Conservation (phyloP, 1,140 invertebrate genomes). For the Bombus confusus region DNA sequence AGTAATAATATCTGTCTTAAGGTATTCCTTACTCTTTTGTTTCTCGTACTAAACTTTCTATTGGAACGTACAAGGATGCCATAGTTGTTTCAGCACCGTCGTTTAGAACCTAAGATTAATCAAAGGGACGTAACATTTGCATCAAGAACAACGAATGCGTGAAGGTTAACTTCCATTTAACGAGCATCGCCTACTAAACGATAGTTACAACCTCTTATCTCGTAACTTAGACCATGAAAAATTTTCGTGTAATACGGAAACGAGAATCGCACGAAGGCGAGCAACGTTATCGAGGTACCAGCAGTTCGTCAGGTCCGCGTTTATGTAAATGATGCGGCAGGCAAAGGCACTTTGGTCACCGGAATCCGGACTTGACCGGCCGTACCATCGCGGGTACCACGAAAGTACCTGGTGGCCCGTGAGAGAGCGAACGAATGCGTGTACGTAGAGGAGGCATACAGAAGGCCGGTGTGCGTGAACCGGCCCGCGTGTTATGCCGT, state of each 20-base stretch:
- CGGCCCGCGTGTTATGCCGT: constrained; percentile 33
- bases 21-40: too few species aligned
- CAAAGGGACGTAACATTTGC: too few species aligned
- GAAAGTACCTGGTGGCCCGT: constrained; percentile 49
- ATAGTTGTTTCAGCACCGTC: too few species aligned
- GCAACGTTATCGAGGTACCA: not conserved
- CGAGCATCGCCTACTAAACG: too few species aligned
- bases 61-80: too few species aligned
- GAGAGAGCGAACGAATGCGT: constrained; percentile 48
- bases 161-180: too few species aligned
- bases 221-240: not conserved
- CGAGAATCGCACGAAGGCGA: not conserved
- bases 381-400: constrained; percentile 48
- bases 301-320: constrained; percentile 33
- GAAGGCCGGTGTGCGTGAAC: constrained; percentile 47
- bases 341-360: constrained; percentile 43
- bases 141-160: too few species aligned
- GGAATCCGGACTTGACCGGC: constrained; percentile 55
- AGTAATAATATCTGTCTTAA: too few species aligned
- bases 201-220: not conserved
- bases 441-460: constrained; percentile 38
- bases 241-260: not conserved
- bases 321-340: constrained; percentile 40
- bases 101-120: too few species aligned
- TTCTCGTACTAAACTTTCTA: too few species aligned